These are phyloP conservation scores for Latrodectus geometricus DNA, from an alignment of 1,140 invertebrate species.

Conservation along the genomic window DNA sequence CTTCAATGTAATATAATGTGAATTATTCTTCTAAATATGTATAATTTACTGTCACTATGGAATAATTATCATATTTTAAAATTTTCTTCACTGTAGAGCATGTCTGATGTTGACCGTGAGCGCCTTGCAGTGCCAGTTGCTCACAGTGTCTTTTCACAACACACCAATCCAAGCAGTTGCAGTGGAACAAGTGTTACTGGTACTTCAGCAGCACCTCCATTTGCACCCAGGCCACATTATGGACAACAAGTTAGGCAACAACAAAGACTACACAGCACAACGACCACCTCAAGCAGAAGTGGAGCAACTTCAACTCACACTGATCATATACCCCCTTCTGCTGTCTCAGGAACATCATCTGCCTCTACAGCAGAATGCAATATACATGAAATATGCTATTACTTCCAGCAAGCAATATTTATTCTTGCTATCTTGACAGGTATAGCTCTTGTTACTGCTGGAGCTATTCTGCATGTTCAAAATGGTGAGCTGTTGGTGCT, in stretches of 20 bases:
- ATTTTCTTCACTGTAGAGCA: slow-evolving; percentile 12
- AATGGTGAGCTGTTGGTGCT: slow-evolving; percentile 59
- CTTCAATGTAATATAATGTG: too few relatives aligned
- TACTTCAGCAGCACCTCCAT: slow-evolving; percentile 35
- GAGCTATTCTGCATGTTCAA: slow-evolving; percentile 58
- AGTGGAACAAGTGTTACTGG: slow-evolving; percentile 50
- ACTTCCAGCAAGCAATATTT: slow-evolving; percentile 60
- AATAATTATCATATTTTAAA: too few relatives aligned
- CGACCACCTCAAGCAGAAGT: slow-evolving; percentile 43
- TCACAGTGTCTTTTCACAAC: slow-evolving; percentile 55
- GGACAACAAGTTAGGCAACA: slow-evolving; percentile 51
- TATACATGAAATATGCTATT: slow-evolving; percentile 60
- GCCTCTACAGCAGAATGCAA: slow-evolving; percentile 53
- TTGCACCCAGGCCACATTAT: slow-evolving; percentile 52
- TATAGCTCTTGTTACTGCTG: slow-evolving; percentile 47
- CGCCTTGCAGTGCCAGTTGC: slow-evolving; percentile 50
- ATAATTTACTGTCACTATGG: too few relatives aligned
- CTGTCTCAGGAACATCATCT: slow-evolving; percentile 32
- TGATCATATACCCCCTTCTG: slow-evolving; percentile 31
- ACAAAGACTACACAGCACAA: slow-evolving; percentile 6
- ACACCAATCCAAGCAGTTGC: slow-evolving; percentile 46
- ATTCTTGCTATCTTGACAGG: slow-evolving; percentile 58
- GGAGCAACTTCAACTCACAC: slow-evolving; percentile 35
- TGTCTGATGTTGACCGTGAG: slow-evolving; percentile 58
- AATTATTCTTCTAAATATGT: too few relatives aligned